These are phyloP conservation scores for Sebastes wilsoni DNA, from an alignment of 2,797 vertebrate genomes.

Conservation along the genomic window DNA sequence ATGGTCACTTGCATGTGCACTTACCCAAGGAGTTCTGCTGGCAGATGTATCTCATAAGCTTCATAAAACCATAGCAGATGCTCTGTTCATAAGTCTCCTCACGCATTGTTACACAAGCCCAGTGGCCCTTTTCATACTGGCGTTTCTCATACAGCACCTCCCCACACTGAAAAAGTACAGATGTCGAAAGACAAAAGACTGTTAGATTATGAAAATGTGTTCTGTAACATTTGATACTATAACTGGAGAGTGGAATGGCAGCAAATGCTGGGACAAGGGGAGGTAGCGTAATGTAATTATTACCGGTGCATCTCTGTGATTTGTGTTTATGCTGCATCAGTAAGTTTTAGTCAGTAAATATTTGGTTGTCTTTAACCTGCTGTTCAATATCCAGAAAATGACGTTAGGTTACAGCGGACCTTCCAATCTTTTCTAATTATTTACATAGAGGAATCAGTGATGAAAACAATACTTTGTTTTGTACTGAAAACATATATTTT, in stretches of 20 bases:
- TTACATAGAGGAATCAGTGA: background rate
- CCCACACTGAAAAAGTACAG: slow-evolving; percentile 78
- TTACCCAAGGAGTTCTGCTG: slow-evolving; percentile 90
- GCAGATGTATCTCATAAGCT: slow-evolving; percentile 93
- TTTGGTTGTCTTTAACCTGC: background rate
- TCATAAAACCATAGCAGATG: slow-evolving; percentile 94
- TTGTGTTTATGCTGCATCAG: background rate
- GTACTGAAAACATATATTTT: background rate
- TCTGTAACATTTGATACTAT: background rate
- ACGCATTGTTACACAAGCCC: slow-evolving; percentile 88
- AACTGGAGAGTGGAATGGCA: background rate
- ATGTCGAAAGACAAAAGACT: background rate
- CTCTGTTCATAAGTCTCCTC: slow-evolving; percentile 92
- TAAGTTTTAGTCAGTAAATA: background rate
- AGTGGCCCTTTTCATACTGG: slow-evolving; percentile 88
- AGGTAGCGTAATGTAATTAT: background rate
- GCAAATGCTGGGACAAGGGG: background rate
- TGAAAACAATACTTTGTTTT: background rate
- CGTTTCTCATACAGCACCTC: slow-evolving; percentile 89
- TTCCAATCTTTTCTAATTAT: background rate
- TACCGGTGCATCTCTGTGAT: background rate
- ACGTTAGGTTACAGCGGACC: background rate
- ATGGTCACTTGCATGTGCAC: background rate
- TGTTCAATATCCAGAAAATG: background rate
- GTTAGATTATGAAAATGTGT: background rate